Base-by-base conservation (phyloP, 1,140 invertebrate genomes). In the Procambarus virginalis region DNA sequence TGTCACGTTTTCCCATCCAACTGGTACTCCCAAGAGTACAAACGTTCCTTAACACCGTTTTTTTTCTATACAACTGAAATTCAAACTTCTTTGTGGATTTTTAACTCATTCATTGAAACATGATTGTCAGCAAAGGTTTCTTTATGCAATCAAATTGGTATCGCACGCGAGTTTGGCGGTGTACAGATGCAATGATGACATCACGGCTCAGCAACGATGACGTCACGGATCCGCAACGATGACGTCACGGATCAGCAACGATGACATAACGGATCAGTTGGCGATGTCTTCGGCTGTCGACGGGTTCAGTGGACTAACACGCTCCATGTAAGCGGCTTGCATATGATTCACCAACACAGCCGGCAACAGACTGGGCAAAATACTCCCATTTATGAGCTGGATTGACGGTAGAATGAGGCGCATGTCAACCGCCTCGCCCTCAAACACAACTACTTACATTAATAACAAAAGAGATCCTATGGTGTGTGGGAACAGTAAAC, bases 401-500 rank as follows among this genome's bases (percentile, higher is more conserved):
- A 55, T 34, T 81, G 79, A 81, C 22, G 34, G 51, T 81, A 55
- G 22, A 73, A 73, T 60, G 34, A 45, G 45, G 22, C 20, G 20
- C n/a, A 45, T 6, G 60, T 22, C 14, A 60, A n/a, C 79, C 22
- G 60, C 51, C 79, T 60, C 79, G 34, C 51, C 51, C 60, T 60
- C 79, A 81, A 45, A 81, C 49, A 81, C 55, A 81, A 45, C 79
- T 81, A 60, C 79, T 55, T 81, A 60, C 79, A 81, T 55, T 81
- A 81, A 81, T 60, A 55, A 81, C 79, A 60, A 60, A 81, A 81
- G 51, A 81, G 55, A 81, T 81, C n/a, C 79, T 81, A 81, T 10
- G 9, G 51, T 81, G 45, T 81, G 51, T 55, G 51, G 79, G 79
- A 60, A 81, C 51, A 81, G 51, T 60, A 14, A 60, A 55, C 51